phyloP scores from a whole-genome alignment of 2,888 invertebrate species.

The Aphidius colemani region DNA sequence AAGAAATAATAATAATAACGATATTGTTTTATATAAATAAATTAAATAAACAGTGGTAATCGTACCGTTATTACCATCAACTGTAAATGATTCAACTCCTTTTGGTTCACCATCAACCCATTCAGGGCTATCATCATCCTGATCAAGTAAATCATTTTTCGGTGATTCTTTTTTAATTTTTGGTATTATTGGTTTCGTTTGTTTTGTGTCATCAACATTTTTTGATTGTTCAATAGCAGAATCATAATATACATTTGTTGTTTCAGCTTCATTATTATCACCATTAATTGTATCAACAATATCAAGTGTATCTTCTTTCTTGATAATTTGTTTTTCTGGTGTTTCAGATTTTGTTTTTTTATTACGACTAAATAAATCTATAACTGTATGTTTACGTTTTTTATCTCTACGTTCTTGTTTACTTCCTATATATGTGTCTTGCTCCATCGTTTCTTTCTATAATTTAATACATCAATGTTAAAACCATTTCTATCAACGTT shows the following conservation, averaged over 20 bases:
- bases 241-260: constrained; percentile 44
- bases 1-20: no score
- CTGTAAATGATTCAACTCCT: constrained; percentile 53
- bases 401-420: constrained; percentile 74
- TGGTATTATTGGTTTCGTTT: constrained; percentile 38
- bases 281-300: constrained; percentile 34
- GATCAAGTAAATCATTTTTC: constrained; percentile 41
- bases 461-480: constrained; percentile 6
- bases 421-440: constrained; percentile 59
- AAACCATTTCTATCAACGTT: neutral
- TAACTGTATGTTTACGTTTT: constrained; percentile 73
- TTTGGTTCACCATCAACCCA: constrained; percentile 56
- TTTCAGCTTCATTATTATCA: constrained; percentile 37
- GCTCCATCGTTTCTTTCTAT: constrained; percentile 38
- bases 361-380: constrained; percentile 68
- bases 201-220: constrained; percentile 47
- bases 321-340: constrained; percentile 23
- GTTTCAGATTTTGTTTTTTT: constrained; percentile 48
- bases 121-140: constrained; percentile 51
- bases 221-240: constrained; percentile 46
- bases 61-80: constrained; percentile 51
- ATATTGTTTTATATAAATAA: no score
- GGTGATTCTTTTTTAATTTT: constrained; percentile 45
- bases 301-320: constrained; percentile 39
- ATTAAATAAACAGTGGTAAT: no score